Percentiles rank a stretch among this genome's conserved stretches.
phyloP scores from a whole-genome alignment of 2,888 invertebrate species.

The Tachina grossa region DNA sequence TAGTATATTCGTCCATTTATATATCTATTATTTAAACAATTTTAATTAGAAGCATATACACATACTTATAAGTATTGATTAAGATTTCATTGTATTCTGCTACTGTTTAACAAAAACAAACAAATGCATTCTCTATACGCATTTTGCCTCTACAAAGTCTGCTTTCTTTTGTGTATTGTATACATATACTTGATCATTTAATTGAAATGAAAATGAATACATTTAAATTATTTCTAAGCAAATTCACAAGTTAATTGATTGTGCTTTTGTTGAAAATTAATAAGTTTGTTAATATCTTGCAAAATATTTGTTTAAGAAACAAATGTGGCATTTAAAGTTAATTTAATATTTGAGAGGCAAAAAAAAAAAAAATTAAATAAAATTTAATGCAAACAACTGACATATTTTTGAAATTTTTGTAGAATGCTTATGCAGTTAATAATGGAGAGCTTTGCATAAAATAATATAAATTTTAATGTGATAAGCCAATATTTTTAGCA shows the following conservation, averaged over 20 bases:
- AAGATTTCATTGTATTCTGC: not conserved
- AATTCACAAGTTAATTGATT: slow-evolving; percentile 44
- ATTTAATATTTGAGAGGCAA: no score
- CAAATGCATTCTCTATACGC: not conserved
- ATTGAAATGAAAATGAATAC: not conserved
- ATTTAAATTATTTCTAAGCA: slow-evolving; percentile 13
- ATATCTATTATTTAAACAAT: not conserved
- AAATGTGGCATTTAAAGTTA: no score
- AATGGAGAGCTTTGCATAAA: no score
- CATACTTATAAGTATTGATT: slow-evolving; percentile 7
- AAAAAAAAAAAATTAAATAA: no score
- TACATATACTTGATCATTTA: not conserved
- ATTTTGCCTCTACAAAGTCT: not conserved
- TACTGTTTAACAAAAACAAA: not conserved
- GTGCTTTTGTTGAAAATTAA: slow-evolving; percentile 19
- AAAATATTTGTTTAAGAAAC: not conserved
- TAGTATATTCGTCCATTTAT: not conserved
- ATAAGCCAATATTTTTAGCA: no score
- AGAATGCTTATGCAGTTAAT: no score
- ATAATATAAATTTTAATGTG: no score
- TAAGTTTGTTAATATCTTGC: not conserved
- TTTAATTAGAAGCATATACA: not conserved
- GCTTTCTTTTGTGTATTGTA: not conserved
- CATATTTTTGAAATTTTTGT: no score
- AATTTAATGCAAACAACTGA: no score